Evolutionary conservation across 2,797 vertebrate species (phyloP), one percentile per base, ranked within the genome.

Genomic region (Spinus olivaceus): DNA sequence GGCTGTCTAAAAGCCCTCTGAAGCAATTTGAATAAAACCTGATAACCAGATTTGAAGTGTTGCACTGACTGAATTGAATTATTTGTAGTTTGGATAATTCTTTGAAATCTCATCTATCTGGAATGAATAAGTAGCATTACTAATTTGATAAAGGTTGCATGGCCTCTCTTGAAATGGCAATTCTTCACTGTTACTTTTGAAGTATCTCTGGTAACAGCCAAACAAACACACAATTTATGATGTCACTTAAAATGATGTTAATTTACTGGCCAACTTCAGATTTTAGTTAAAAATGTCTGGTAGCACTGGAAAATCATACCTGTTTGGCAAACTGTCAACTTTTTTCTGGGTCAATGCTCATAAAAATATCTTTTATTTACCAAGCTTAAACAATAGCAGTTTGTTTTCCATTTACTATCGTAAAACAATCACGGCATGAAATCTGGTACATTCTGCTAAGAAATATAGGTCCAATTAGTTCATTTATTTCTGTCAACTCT

Each of bases 311-410:
- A 88, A 97, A 66, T 57, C 50, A 85, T 94, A 95, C 85, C 77
- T 95, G 86, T 95, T 92, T 71, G 72, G 92, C 82, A 94, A 86
- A 90, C 41, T 79, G 56, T 91, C 80, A 71, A 57, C 44, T 84
- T 89, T 94, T 64, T 81, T 71, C 87, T 91, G 85, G 59, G 90
- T 67, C 87, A 64, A 71, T 42, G 84, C 71, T 95, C 92, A 94
- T 92, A 88, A 95, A 96, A 77, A 86, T 60, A 66, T 63, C 90
- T 93, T 90, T 88, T 79, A 80, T 84, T 90, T 42, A 69, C 79
- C 81, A 88, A 94, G 60, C 95, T 97, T 96, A 96, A 97, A 94
- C 60, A 96, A 88, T 90, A 96, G 90, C 81, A 83, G 74, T 54
- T 66, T 89, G 53, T 90, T 84, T 97, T 92, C 93, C 61, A 86